Percentiles rank a stretch among this genome's conserved stretches.
phyloP scores from a whole-genome alignment of 1,140 invertebrate species.

The Spodoptera litura region DNA sequence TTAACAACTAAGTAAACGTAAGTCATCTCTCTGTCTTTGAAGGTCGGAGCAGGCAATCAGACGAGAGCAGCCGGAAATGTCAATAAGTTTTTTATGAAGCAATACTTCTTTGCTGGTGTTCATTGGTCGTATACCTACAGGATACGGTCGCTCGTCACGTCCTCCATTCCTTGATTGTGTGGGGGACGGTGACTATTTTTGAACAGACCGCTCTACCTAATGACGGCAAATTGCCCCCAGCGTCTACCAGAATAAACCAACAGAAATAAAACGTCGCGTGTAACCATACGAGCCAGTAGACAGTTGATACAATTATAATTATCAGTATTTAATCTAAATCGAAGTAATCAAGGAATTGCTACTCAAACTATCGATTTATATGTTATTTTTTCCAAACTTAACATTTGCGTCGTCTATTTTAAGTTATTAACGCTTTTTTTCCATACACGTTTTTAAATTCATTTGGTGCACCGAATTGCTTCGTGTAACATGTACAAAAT shows the following conservation, averaged over 20 bases:
- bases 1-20: too few relatives aligned
- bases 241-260: conserved; percentile 63
- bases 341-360: conserved; percentile 12
- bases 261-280: conserved; percentile 62
- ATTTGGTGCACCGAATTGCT: background rate
- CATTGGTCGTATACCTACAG: conserved; percentile 53
- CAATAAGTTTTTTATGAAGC: conserved; percentile 17
- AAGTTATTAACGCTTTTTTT: too few relatives aligned
- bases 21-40: too few relatives aligned
- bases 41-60: background rate
- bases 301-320: conserved; percentile 15
- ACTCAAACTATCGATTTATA: background rate
- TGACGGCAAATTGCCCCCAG: conserved; percentile 73
- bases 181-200: conserved; percentile 74
- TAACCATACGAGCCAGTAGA: conserved; percentile 41
- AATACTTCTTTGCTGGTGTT: conserved; percentile 25
- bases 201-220: conserved; percentile 63
- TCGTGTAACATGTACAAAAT: conserved; percentile 21
- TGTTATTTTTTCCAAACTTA: background rate
- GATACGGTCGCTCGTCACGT: conserved; percentile 63
- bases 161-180: conserved; percentile 67
- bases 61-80: background rate
- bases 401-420: background rate
- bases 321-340: conserved; percentile 29
- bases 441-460: background rate